Evolutionary conservation across 2,113 vertebrate species (phyloP).

Genomic region (Genyomyrus donnyi): DNA sequence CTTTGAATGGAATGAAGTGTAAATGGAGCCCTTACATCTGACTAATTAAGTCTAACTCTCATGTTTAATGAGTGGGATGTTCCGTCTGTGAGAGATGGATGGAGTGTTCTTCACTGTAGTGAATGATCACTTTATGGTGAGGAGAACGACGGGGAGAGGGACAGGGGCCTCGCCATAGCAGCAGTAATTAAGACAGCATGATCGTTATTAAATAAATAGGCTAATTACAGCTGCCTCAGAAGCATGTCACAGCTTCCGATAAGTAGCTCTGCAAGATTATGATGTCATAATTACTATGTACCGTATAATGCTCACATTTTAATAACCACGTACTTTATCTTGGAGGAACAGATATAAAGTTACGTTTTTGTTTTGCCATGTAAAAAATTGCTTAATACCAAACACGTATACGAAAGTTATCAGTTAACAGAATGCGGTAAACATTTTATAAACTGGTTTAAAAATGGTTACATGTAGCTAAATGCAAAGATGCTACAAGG

Average conservation of each 20-base stretch:
- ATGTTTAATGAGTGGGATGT: background rate
- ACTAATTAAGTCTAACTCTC: background rate
- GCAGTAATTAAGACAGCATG: background rate
- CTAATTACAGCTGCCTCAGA: background rate
- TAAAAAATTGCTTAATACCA: background rate
- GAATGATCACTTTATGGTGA: background rate
- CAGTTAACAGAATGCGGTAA: background rate
- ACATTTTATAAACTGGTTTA: background rate
- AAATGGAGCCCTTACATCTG: background rate
- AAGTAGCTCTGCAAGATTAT: background rate
- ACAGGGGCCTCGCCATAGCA: background rate
- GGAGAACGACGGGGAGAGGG: background rate
- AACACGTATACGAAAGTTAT: background rate
- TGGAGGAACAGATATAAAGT: background rate
- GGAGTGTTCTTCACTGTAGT: background rate
- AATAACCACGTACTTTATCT: background rate
- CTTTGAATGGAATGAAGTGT: background rate
- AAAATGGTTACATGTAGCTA: background rate
- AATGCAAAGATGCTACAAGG: background rate
- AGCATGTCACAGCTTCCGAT: background rate
- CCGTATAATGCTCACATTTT: background rate
- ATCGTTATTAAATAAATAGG: conserved; percentile 9
- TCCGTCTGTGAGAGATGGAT: background rate
- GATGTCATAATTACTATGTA: conserved; percentile 1
- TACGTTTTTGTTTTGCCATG: background rate